Evolutionary conservation across 1,140 invertebrate species (phyloP).

Genomic region (Steinernema khuongi): DNA sequence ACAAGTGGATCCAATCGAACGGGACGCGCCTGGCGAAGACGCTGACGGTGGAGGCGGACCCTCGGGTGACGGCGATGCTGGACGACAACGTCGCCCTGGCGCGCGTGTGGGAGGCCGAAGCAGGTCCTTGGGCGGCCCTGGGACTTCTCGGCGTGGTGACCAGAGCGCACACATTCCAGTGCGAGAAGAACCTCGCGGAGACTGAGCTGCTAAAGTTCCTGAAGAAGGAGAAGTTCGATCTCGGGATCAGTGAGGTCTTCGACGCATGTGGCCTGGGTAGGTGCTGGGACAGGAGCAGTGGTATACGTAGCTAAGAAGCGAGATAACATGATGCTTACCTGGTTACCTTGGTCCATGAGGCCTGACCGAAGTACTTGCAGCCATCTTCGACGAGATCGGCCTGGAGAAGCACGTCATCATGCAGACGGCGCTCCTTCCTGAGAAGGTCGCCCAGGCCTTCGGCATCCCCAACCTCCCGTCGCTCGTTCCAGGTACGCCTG

Average conservation of each 20-base stretch:
- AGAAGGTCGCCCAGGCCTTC: background rate
- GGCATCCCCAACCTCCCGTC: background rate
- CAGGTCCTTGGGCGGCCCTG: background rate
- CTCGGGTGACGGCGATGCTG: background rate
- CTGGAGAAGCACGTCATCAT: background rate
- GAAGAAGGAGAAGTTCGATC: constrained; percentile 19
- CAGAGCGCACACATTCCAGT: background rate
- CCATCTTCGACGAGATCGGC: constrained; percentile 19
- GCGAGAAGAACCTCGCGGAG: constrained; percentile 15
- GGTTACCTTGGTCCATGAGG: too few species aligned
- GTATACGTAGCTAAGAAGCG: constrained; percentile 9
- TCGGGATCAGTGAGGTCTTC: constrained; percentile 20
- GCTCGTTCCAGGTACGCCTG: background rate
- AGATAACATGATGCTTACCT: background rate
- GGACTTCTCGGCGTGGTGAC: background rate
- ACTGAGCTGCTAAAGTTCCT: background rate
- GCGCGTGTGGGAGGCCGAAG: background rate
- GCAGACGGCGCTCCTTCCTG: background rate
- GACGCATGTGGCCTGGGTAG: constrained; percentile 23
- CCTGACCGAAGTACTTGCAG: constrained; percentile 21
- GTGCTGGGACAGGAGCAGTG: background rate
- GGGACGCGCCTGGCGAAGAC: constrained; percentile 12
- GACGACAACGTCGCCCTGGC: background rate
- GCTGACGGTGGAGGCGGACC: background rate
- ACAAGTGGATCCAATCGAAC: background rate